Evolutionary conservation across 2,888 invertebrate genomes (phyloP).

Genomic region (Papilio elwesi): DNA sequence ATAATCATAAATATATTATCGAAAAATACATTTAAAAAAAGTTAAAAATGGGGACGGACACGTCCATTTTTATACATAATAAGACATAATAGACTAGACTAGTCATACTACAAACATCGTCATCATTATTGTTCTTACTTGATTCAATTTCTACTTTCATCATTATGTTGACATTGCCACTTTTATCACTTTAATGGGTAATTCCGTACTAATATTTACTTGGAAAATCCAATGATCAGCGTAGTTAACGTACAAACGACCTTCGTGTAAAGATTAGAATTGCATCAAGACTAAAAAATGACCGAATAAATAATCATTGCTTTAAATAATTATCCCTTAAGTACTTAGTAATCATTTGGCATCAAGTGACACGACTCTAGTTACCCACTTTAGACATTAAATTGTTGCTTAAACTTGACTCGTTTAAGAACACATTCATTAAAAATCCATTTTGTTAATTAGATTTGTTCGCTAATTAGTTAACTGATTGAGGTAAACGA

Average conservation of each 20-base stretch:
- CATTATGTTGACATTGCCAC: neutral
- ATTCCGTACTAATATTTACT: neutral
- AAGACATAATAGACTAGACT: too few species aligned
- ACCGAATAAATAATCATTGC: neutral
- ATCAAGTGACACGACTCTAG: neutral
- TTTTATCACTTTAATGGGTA: neutral
- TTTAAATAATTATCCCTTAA: neutral
- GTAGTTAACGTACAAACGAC: neutral
- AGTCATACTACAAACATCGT: too few species aligned
- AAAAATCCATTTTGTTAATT: neutral
- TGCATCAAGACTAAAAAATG: too few species aligned
- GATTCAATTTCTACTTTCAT: too few species aligned
- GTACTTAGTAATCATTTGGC: neutral
- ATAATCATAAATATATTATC: too few species aligned
- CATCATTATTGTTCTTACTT: too few species aligned
- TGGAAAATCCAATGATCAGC: neutral
- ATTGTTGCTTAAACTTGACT: neutral
- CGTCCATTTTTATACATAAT: too few species aligned
- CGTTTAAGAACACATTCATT: neutral
- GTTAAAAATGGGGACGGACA: too few species aligned
- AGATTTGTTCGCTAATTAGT: neutral
- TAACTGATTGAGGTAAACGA: neutral
- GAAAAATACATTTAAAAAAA: too few species aligned
- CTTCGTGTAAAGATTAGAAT: neutral
- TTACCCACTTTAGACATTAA: too few species aligned